Evolutionary conservation across 2,113 vertebrate species (phyloP).

Genomic region (Melanotaenia duboulayi): DNA sequence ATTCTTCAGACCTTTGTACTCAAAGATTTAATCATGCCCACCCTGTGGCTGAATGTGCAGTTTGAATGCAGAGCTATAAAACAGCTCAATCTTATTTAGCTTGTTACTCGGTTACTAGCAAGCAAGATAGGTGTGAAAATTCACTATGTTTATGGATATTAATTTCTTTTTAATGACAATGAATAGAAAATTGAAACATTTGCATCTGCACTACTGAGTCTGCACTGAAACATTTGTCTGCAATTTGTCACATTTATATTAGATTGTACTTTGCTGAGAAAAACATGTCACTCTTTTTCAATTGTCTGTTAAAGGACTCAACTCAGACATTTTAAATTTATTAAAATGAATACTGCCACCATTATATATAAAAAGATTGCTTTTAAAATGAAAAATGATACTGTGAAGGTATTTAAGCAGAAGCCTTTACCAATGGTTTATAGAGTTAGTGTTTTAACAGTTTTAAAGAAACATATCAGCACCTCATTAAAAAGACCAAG

Average conservation of each 20-base stretch:
- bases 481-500: constrained; percentile 17
- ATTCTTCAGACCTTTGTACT: constrained; percentile 23
- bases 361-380: too few species aligned
- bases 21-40: not conserved
- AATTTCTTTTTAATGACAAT: not conserved
- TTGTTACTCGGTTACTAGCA: not conserved
- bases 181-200: not conserved
- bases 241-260: constrained; percentile 4
- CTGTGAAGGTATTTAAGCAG: not conserved
- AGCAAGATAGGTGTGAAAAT: not conserved
- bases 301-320: not conserved
- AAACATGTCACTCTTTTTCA: not conserved
- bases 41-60: not conserved
- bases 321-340: not conserved
- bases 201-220: not conserved
- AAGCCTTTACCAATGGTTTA: too few species aligned
- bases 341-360: too few species aligned
- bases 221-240: not conserved
- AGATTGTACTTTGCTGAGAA: not conserved
- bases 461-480: too few species aligned
- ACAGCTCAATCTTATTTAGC: not conserved
- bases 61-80: constrained; percentile 4
- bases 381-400: too few species aligned
- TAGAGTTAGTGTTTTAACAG: too few species aligned
- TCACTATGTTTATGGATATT: not conserved